A percentile compares a stretch with the other conserved stretches of the same genome.
These are phyloP conservation scores for Hydrolagus colliei DNA, from an alignment of 2,797 vertebrate genomes.

Conservation along the genomic window DNA sequence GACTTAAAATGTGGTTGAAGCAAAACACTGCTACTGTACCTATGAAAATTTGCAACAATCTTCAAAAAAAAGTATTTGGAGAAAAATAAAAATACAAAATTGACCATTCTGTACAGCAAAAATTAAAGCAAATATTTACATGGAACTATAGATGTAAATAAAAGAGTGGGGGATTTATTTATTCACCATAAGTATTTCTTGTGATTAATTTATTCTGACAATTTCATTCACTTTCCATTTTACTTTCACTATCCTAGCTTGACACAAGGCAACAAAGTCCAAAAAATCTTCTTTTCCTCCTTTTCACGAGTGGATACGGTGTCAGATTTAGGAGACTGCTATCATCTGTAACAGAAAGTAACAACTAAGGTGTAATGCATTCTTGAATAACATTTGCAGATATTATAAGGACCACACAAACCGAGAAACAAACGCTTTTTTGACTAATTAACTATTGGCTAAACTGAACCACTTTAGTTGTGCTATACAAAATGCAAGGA, in stretches of 20 bases:
- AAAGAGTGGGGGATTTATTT: slow-evolving; percentile 4
- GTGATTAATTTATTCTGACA: slow-evolving; percentile 11
- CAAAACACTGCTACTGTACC: not conserved
- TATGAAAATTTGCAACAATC: not conserved
- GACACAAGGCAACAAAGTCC: slow-evolving; percentile 94
- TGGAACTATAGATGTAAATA: not conserved
- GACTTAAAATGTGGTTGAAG: slow-evolving; percentile 6
- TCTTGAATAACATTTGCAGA: not conserved
- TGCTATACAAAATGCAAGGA: no score
- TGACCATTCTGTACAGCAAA: slow-evolving; percentile 27
- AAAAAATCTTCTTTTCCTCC: slow-evolving; percentile 94
- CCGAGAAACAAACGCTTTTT: no score
- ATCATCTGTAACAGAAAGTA: slow-evolving; percentile 70
- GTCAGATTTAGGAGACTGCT: slow-evolving; percentile 97
- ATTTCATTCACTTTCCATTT: slow-evolving; percentile 54
- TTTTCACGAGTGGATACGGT: slow-evolving; percentile 85
- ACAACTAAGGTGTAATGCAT: not conserved
- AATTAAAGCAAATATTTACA: slow-evolving; percentile 25
- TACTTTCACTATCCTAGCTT: slow-evolving; percentile 65
- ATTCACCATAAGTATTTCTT: slow-evolving; percentile 9
- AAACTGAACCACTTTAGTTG: no score
- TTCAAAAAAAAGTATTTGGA: slow-evolving; percentile 18
- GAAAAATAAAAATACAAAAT: slow-evolving; percentile 24
- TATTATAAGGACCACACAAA: not conserved
- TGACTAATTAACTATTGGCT: no score